Conservation (phyloP, 1,140 invertebrate genomes). For the Phthorimaea operculella region DNA sequence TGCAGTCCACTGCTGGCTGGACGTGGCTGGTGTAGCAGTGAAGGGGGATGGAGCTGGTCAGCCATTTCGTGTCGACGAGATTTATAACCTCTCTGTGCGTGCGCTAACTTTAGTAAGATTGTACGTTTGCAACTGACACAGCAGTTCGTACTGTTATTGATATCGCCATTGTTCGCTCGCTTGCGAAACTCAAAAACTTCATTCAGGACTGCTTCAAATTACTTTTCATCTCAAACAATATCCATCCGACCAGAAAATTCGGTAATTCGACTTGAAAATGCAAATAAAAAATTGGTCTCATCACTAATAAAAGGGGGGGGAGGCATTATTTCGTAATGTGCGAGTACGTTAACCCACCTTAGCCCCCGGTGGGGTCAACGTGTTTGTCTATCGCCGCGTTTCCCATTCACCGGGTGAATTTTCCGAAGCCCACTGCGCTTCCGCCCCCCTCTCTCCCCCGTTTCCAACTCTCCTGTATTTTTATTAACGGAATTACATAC, state of each 20-base stretch:
- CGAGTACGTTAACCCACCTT: slow-evolving; percentile 42
- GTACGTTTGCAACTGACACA: slow-evolving; percentile 33
- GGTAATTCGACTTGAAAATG: background rate
- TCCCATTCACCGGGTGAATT: slow-evolving; percentile 64
- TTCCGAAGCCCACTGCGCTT: slow-evolving; percentile 61
- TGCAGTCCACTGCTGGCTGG: slow-evolving; percentile 31
- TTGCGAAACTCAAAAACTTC: background rate
- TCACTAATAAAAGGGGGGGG: slow-evolving; percentile 34
- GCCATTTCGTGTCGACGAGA: slow-evolving; percentile 65
- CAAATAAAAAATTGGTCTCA: background rate
- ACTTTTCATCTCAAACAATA: background rate
- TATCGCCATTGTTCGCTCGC: slow-evolving; percentile 8
- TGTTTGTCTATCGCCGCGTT: slow-evolving; percentile 65
- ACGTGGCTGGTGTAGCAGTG: slow-evolving; percentile 48
- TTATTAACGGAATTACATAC: slow-evolving; percentile 66
- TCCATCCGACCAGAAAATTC: background rate
- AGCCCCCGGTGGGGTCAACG: slow-evolving; percentile 34
- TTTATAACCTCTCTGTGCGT: slow-evolving; percentile 64
- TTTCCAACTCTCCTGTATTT: slow-evolving; percentile 50
- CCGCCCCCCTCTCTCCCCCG: slow-evolving; percentile 38
- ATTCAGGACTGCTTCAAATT: background rate
- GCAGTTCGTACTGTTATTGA: slow-evolving; percentile 9
- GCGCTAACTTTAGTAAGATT: slow-evolving; percentile 49
- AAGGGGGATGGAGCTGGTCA: slow-evolving; percentile 51
- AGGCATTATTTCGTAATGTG: slow-evolving; percentile 63